Evolutionary conservation across 2,797 vertebrate genomes (phyloP).

Genomic region (Myotis findleyi): DNA sequence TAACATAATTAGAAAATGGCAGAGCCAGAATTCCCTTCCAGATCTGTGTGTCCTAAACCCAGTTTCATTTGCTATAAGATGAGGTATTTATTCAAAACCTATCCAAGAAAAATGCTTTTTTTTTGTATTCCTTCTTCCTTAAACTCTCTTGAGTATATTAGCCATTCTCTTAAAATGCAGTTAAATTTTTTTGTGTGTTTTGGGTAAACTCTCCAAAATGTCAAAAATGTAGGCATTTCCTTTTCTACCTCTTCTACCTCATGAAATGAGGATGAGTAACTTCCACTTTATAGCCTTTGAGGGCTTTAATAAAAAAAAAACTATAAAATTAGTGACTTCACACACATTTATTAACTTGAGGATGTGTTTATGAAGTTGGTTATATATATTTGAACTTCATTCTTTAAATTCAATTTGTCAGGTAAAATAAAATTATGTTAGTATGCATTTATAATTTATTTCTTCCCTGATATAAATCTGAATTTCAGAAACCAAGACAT

Average conservation of each 20-base stretch:
- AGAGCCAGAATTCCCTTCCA: neutral
- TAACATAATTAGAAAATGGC: conserved; percentile 24
- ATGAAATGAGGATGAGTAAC: conserved; percentile 3
- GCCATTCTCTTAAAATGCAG: conserved; percentile 47
- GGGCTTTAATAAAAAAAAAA: conserved; percentile 57
- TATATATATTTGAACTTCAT: conserved; percentile 81
- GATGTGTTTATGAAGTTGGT: conserved; percentile 83
- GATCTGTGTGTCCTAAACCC: neutral
- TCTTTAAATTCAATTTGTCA: conserved; percentile 83
- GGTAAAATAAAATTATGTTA: conserved; percentile 84
- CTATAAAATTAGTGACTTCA: conserved; percentile 79
- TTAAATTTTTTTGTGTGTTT: conserved; percentile 30
- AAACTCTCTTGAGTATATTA: conserved; percentile 38
- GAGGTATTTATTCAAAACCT: conserved; percentile 25
- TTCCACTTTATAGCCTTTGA: conserved; percentile 65
- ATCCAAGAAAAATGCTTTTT: neutral
- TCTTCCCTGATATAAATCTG: conserved; percentile 79
- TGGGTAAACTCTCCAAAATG: conserved; percentile 46
- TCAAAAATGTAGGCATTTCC: neutral
- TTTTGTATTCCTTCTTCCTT: conserved; percentile 40
- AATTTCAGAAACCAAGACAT: conserved; percentile 75
- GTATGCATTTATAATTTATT: conserved; percentile 85
- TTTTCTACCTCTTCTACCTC: conserved; percentile 24
- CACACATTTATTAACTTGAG: conserved; percentile 64
- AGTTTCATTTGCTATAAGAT: neutral